A percentile compares a stretch with the other conserved stretches of the same genome.
These are phyloP conservation scores for Margaritifera margaritifera DNA, from an alignment of 2,888 invertebrate species.

Conservation along the genomic window DNA sequence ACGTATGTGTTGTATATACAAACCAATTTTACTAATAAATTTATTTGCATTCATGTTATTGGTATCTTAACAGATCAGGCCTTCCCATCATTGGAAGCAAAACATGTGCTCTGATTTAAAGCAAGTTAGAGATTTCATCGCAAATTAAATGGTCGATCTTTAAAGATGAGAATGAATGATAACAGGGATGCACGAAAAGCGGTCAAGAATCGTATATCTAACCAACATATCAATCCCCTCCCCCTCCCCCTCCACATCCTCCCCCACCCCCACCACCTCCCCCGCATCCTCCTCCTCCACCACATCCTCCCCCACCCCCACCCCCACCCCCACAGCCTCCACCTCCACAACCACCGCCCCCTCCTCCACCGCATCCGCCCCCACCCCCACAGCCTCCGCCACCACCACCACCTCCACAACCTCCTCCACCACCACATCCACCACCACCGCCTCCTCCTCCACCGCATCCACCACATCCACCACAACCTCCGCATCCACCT, in stretches of 20 bases:
- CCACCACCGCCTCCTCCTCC: conserved; percentile 11
- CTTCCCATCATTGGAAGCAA: too few relatives aligned
- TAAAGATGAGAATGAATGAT: too few relatives aligned
- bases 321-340: neutral
- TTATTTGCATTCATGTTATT: too few relatives aligned
- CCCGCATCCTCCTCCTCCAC: conserved; percentile 2
- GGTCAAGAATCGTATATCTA: neutral
- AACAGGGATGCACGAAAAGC: too few relatives aligned
- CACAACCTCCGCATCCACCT: conserved; percentile 3
- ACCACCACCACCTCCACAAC: conserved; percentile 10
- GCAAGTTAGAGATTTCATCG: too few relatives aligned
- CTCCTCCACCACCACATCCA: conserved; percentile 10
- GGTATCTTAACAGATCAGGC: too few relatives aligned
- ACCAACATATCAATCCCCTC: conserved; percentile 9
- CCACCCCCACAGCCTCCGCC: conserved; percentile 19
- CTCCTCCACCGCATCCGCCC: conserved; percentile 21
- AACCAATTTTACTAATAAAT: too few relatives aligned
- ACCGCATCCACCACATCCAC: conserved; percentile 3
- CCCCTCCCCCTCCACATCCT: conserved; percentile 4
- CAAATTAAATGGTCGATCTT: too few relatives aligned
- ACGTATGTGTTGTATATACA: too few relatives aligned
- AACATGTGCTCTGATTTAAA: too few relatives aligned
- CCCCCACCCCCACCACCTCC: conserved; percentile 2
- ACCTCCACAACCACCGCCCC: conserved; percentile 1
- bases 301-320: neutral